phyloP scores from a whole-genome alignment of 2,888 invertebrate species.

The Erebia palarica region DNA sequence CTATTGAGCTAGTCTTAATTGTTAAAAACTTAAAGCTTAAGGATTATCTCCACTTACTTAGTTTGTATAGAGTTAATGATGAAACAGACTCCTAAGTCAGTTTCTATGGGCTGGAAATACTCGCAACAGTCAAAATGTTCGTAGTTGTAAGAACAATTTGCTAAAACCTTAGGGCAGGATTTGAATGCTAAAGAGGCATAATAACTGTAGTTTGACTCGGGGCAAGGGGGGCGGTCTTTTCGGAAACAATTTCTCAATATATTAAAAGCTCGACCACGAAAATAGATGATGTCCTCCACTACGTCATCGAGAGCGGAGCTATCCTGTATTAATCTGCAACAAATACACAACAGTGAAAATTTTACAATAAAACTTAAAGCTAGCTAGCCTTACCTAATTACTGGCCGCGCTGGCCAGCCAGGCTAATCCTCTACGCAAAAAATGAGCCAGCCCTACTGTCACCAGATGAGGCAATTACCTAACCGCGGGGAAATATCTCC shows the following conservation, averaged over 20 bases:
- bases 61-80: constrained; percentile 84
- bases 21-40: not conserved
- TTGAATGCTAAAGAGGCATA: constrained; percentile 81
- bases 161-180: constrained; percentile 75
- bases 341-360: not conserved
- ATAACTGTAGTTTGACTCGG: constrained; percentile 81
- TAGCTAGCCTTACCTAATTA: too few relatives aligned
- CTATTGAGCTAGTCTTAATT: not conserved
- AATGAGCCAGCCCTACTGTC: too few relatives aligned
- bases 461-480: too few relatives aligned
- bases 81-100: constrained; percentile 84
- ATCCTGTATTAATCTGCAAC: constrained; percentile 84
- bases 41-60: constrained; percentile 53
- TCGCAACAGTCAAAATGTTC: constrained; percentile 83
- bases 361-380: too few relatives aligned
- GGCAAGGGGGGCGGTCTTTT: constrained; percentile 78
- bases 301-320: constrained; percentile 87
- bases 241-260: constrained; percentile 84
- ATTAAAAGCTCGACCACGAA: constrained; percentile 85
- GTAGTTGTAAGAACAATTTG: constrained; percentile 79
- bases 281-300: constrained; percentile 86
- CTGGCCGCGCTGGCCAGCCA: too few relatives aligned
- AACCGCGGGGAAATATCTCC: too few relatives aligned
- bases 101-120: constrained; percentile 82
- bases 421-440: too few relatives aligned